A percentile compares a stretch with the other conserved stretches of the same genome.
These are phyloP conservation scores for Tichodroma muraria DNA, from an alignment of 2,113 vertebrate genomes.

Conservation along the genomic window DNA sequence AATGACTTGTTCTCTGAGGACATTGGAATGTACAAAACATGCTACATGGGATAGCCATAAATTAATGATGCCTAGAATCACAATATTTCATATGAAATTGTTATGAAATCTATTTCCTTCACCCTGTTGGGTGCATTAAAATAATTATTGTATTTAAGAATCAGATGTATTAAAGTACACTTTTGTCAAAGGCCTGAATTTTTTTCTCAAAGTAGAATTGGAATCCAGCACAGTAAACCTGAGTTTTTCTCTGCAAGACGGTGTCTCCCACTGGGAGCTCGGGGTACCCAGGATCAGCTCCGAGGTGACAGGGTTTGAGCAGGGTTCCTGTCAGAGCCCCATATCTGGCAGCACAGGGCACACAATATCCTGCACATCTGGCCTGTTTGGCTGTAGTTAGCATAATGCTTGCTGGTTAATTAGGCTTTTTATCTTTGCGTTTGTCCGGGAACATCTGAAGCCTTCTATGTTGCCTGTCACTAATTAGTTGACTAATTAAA, in stretches of 20 bases:
- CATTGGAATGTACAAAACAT: not conserved
- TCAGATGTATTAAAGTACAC: not conserved
- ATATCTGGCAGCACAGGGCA: conserved; percentile 11
- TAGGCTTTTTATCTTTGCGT: conserved; percentile 79
- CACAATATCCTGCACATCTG: conserved; percentile 75
- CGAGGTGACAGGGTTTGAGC: not conserved
- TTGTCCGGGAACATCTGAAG: conserved; percentile 80
- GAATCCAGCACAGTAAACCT: not conserved
- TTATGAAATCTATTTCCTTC: not conserved
- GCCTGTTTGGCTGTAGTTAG: conserved; percentile 72
- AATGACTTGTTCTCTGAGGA: conserved; percentile 10
- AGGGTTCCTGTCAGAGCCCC: not conserved
- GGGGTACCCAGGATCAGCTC: not conserved
- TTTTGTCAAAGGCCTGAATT: not conserved
- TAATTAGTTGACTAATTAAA: conserved; percentile 95
- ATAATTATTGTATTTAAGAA: not conserved
- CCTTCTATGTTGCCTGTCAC: conserved; percentile 81
- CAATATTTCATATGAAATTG: not conserved
- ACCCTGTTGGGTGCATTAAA: not conserved
- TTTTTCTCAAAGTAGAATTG: not conserved
- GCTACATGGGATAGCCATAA: not conserved
- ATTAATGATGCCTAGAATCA: not conserved
- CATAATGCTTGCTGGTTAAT: conserved; percentile 77
- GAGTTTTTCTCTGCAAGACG: not conserved
- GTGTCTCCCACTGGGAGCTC: not conserved